phyloP scores from a whole-genome alignment of 2,888 invertebrate species.

The Noctua janthina region DNA sequence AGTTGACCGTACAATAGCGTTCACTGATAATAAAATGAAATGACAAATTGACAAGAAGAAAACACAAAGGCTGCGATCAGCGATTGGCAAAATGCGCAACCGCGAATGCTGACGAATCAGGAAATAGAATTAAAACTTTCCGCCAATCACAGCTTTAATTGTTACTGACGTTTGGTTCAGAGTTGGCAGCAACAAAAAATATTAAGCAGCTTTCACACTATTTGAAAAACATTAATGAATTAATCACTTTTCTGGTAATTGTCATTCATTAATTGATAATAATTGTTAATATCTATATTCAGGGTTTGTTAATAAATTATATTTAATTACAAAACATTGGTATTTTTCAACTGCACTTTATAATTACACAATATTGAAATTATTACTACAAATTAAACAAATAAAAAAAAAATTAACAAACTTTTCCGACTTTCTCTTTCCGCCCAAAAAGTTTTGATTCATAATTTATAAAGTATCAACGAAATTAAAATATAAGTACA shows the following conservation, averaged over 20 bases:
- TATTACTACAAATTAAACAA: background rate
- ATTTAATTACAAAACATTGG: background rate
- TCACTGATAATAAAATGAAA: conserved; percentile 32
- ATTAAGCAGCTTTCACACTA: conserved; percentile 1
- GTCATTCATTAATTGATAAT: background rate
- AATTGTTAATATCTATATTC: background rate
- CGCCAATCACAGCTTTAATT: conserved; percentile 51
- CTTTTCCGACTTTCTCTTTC: background rate
- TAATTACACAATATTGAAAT: background rate
- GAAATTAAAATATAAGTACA: background rate
- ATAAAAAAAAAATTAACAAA: background rate
- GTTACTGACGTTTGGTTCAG: conserved; percentile 17
- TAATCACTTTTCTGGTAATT: background rate
- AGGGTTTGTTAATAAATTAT: background rate
- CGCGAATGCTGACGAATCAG: conserved; percentile 60
- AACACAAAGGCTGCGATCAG: conserved; percentile 49
- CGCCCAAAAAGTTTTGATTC: background rate
- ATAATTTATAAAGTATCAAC: background rate
- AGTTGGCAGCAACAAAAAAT: conserved; percentile 35
- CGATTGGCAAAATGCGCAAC: conserved; percentile 60
- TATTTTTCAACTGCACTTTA: background rate
- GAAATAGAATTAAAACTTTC: conserved; percentile 31
- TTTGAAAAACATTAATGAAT: too few relatives aligned
- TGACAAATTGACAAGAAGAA: conserved; percentile 55
- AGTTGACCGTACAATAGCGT: conserved; percentile 47